Evolutionary conservation across 2,888 invertebrate genomes (phyloP), one percentile per base, ranked within the genome.

Genomic region (Leucoptera coffeella): DNA sequence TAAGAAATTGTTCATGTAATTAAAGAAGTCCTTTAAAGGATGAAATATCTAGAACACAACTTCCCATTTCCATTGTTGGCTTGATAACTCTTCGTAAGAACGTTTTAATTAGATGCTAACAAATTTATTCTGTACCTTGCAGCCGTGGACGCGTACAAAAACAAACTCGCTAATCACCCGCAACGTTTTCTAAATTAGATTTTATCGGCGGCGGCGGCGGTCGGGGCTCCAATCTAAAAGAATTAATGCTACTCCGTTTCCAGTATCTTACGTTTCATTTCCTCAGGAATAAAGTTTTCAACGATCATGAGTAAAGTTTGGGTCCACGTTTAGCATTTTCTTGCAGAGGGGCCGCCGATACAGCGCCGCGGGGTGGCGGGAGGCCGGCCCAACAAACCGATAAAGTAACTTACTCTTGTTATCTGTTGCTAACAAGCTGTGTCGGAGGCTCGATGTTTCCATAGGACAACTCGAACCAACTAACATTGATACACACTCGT

Each of bases 1-100:
- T 47, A 47, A 50, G 47, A 43, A 46, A 47, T 44, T 47, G 51
- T 59, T 27, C 26, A 7, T 15, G 23, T 27, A 59, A 59, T 56
- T 55, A 56, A 55, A 58, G 54, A 55, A 56, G 45, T 45, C 44
- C 43, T 17, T 7, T 17, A n/a, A n/a, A n/a, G n/a, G n/a, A n/a
- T n/a, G n/a, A n/a, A n/a, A n/a, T n/a, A n/a, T n/a, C n/a, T n/a
- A n/a, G n/a, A n/a, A n/a, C n/a, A n/a, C n/a, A n/a, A n/a, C n/a
- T n/a, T n/a, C n/a, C n/a, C n/a, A n/a, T n/a, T n/a, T n/a, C n/a
- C n/a, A n/a, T n/a, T n/a, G n/a, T n/a, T n/a, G n/a, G n/a, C n/a
- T n/a, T n/a, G n/a, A n/a, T n/a, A n/a, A n/a, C n/a, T n/a, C n/a
- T n/a, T n/a, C n/a, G n/a, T n/a, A n/a, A n/a, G n/a, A n/a, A n/a